These are phyloP conservation scores for Macrosteles quadrilineatus DNA, from an alignment of 1,140 invertebrate genomes.

Conservation along the genomic window DNA sequence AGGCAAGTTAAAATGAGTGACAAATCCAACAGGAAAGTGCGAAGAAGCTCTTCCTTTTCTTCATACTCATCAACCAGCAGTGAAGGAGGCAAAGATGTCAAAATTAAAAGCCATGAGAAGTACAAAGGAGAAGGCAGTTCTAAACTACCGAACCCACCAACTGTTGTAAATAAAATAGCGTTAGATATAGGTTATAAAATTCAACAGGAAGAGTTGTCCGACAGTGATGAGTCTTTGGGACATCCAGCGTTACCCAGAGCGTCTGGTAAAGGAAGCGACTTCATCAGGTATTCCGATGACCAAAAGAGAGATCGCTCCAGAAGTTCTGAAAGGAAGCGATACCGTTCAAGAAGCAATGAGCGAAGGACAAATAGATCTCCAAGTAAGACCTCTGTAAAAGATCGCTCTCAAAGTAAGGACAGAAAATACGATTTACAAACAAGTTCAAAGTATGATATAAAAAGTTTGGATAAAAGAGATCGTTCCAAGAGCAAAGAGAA, in stretches of 20 bases:
- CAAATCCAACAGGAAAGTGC: background rate
- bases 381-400: background rate
- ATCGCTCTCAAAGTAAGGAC: too few species aligned
- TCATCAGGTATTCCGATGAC: background rate
- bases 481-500: background rate
- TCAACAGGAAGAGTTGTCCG: slow-evolving; percentile 11
- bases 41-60: slow-evolving; percentile 16
- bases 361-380: background rate
- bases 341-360: background rate
- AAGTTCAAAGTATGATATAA: too few species aligned
- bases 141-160: background rate
- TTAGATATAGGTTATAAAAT: slow-evolving; percentile 17
- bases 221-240: background rate
- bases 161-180: background rate
- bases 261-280: background rate
- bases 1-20: background rate
- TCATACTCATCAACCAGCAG: background rate
- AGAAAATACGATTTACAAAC: background rate
- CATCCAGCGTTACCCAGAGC: background rate
- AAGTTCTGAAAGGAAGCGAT: slow-evolving; percentile 6
- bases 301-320: background rate
- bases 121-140: background rate
- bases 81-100: background rate
- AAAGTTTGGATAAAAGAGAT: background rate
- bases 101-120: background rate